Evolutionary conservation across 1,140 invertebrate genomes (phyloP).

Genomic region (Panagrolaimus sp.): DNA sequence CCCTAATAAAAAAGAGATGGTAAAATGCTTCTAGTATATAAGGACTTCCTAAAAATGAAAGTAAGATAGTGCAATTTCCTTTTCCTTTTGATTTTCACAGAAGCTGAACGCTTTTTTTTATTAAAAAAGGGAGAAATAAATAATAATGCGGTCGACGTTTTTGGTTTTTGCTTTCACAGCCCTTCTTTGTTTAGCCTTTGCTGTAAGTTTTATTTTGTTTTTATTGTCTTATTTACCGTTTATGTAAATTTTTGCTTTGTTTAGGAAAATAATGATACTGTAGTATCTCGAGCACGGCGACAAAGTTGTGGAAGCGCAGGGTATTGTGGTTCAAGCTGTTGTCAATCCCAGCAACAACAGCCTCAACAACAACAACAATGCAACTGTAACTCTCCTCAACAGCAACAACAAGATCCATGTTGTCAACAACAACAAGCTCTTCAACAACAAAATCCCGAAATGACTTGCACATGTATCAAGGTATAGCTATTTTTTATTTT

Average conservation of each 20-base stretch:
- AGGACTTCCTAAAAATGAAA: too few species aligned
- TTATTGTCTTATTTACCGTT: neutral
- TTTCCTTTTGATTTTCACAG: neutral
- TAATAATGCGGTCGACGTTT: slow-evolving; percentile 11
- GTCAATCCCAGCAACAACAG: neutral
- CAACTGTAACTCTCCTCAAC: slow-evolving; percentile 7
- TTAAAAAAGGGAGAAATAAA: neutral
- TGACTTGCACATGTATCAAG: slow-evolving; percentile 11
- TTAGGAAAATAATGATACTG: neutral
- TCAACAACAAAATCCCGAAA: slow-evolving; percentile 3
- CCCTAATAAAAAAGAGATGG: too few species aligned
- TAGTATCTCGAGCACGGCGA: slow-evolving; percentile 9
- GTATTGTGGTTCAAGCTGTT: slow-evolving; percentile 11
- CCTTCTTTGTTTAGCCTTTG: slow-evolving; percentile 9
- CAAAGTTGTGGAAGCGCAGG: slow-evolving; percentile 9
- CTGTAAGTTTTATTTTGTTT: slow-evolving; percentile 2
- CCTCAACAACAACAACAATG: neutral
- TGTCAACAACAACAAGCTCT: slow-evolving; percentile 12
- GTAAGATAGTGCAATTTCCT: too few species aligned
- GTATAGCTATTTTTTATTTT: too few species aligned
- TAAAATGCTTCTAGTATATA: too few species aligned
- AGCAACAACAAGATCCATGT: slow-evolving; percentile 12
- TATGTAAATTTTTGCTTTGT: neutral
- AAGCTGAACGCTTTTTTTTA: neutral
- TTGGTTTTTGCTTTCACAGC: slow-evolving; percentile 11